phyloP scores from a whole-genome alignment of 2,888 invertebrate species.

The Drosophila infuscata region DNA sequence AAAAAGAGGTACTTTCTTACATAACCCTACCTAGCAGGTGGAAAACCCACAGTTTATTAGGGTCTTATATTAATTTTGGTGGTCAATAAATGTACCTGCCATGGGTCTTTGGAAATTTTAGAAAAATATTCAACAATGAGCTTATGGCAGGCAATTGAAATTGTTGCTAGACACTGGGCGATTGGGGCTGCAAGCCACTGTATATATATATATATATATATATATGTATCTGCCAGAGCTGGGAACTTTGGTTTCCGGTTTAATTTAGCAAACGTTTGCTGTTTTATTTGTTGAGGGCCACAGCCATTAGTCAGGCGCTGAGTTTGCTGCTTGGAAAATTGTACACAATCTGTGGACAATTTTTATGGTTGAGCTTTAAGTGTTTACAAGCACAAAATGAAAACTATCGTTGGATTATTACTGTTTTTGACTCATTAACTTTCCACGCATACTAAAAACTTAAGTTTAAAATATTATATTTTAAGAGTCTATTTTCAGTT shows the following conservation, averaged over 20 bases:
- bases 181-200: too few relatives aligned
- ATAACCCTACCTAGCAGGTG: too few relatives aligned
- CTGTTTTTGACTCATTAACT: background rate
- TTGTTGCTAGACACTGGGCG: too few relatives aligned
- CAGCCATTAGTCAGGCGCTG: slow-evolving; percentile 39
- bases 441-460: background rate
- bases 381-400: background rate
- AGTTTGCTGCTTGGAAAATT: slow-evolving; percentile 29
- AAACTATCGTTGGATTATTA: background rate
- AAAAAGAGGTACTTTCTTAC: too few relatives aligned
- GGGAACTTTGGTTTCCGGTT: slow-evolving; percentile 66
- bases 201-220: slow-evolving; percentile 45
- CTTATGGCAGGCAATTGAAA: too few relatives aligned
- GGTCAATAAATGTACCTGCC: too few relatives aligned
- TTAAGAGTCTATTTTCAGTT: background rate
- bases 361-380: slow-evolving; percentile 15
- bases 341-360: slow-evolving; percentile 30
- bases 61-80: too few relatives aligned
- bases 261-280: slow-evolving; percentile 77
- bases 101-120: too few relatives aligned
- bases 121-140: too few relatives aligned
- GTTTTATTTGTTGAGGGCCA: slow-evolving; percentile 43
- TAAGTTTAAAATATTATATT: background rate
- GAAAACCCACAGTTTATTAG: too few relatives aligned
- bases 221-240: slow-evolving; percentile 27